Base-by-base conservation (phyloP, 2,113 vertebrate species). In the Mastomys coucha region DNA sequence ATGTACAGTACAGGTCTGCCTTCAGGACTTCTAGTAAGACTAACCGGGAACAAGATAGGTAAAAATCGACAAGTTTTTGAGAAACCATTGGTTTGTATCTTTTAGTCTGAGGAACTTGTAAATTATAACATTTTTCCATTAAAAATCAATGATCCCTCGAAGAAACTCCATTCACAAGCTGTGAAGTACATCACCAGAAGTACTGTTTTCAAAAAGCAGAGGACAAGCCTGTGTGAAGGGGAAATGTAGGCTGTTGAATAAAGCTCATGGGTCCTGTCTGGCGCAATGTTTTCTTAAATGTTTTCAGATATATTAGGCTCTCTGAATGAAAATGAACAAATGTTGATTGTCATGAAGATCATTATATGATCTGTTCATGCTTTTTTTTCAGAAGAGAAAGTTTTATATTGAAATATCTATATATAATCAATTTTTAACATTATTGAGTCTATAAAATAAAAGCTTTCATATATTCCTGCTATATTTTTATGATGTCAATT, bases 381-480 rank as follows among this genome's bases (percentile, higher is more conserved):
- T 84, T 94, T 88, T 42, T 84, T 63, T 67, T 69, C 51, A 0
- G 72, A 82, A 65, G 49, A 77, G 39, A 86, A 8, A 96, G 70
- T 87, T 94, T 93, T 84, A 91, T 85, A 91, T n/a, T 78, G 11
- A 24, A 84, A 86, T 93, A 76, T 87, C 45, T 94, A 58, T 31
- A 24, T 63, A 4, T 49, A 2, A 19, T 58, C 72, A 63, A 58
- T 39, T 84, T 77, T 0, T 19, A 67, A 77, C 70, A 92, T 92
- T 91, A 81, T 78, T 58, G 19, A 87, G 19, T 96, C 94, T 94
- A 91, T 42, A 92, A 92, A 76, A 60, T 72, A 77, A n/a, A 65
- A 85, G 63, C 36, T 78, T 2, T 67, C 95, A 51, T 77, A 3
- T 85, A n/a, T 20, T 80, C 88, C 91, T 85, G 17, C 36, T 81